These are phyloP conservation scores for Platycheirus albimanus DNA, from an alignment of 2,888 invertebrate genomes.

Conservation along the genomic window DNA sequence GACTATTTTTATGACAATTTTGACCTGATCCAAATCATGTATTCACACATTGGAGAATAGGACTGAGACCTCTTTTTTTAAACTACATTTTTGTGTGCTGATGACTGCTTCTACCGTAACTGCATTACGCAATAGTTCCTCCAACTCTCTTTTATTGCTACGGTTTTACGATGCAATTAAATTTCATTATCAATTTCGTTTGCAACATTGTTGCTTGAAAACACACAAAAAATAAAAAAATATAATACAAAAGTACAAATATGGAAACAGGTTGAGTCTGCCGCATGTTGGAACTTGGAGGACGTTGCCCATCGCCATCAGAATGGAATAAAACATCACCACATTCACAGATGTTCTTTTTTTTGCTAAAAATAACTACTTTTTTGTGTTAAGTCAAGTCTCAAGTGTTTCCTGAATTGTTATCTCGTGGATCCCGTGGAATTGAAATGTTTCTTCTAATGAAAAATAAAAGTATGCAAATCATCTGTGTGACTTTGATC, in stretches of 20 bases:
- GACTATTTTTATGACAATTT: too few relatives aligned
- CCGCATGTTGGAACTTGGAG: not conserved
- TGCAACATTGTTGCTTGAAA: constrained; percentile 49
- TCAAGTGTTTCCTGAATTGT: not conserved
- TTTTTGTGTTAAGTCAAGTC: not conserved
- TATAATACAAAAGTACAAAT: not conserved
- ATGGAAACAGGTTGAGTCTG: not conserved
- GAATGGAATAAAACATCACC: not conserved
- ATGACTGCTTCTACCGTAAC: not conserved
- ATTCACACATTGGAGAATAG: too few relatives aligned
- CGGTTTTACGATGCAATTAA: constrained; percentile 54
- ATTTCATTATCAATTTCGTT: constrained; percentile 63
- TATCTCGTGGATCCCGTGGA: not conserved
- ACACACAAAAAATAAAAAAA: constrained; percentile 14
- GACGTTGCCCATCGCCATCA: not conserved
- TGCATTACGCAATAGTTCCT: constrained; percentile 37
- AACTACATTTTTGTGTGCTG: too few relatives aligned
- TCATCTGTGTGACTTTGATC: constrained; percentile 36
- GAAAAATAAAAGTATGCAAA: constrained; percentile 7
- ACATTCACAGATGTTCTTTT: not conserved
- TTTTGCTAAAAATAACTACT: too few relatives aligned
- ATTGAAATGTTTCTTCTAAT: constrained; percentile 25
- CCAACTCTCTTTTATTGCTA: constrained; percentile 41
- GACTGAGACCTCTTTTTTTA: too few relatives aligned
- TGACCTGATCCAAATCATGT: too few relatives aligned